These are phyloP conservation scores for Metacarcinus magister DNA, from an alignment of 2,888 invertebrate species.

Conservation along the genomic window DNA sequence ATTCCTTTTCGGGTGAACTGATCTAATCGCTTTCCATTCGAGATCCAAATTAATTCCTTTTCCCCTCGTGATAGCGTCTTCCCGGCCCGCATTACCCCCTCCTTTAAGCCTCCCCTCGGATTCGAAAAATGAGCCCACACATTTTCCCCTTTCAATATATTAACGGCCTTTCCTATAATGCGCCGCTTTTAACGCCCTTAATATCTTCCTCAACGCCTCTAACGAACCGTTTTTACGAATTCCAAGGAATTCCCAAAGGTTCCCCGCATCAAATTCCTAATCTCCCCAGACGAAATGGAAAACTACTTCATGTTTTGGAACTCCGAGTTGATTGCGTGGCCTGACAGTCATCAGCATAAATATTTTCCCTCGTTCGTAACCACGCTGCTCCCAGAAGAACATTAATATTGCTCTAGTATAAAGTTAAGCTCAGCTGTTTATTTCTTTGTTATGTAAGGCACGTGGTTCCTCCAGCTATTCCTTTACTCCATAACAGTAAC, in stretches of 20 bases:
- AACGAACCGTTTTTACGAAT: conserved; percentile 78
- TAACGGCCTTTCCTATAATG: conserved; percentile 75
- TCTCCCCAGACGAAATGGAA: conserved; percentile 81
- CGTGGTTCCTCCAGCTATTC: background rate
- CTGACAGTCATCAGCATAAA: conserved; percentile 82
- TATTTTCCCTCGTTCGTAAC: conserved; percentile 72
- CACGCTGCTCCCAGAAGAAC: conserved; percentile 42
- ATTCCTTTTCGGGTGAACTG: conserved; percentile 66
- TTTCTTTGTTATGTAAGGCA: conserved; percentile 36
- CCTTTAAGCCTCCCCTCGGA: conserved; percentile 72
- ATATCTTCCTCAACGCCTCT: conserved; percentile 75
- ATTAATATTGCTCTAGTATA: background rate
- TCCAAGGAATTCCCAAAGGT: conserved; percentile 63
- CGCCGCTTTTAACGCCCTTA: conserved; percentile 76
- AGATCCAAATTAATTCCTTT: conserved; percentile 73
- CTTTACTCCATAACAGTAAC: background rate
- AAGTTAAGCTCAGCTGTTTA: conserved; percentile 29
- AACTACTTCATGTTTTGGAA: conserved; percentile 82
- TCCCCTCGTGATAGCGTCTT: conserved; percentile 69
- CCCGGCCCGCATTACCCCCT: conserved; percentile 63
- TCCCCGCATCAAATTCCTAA: conserved; percentile 81
- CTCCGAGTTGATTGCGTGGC: conserved; percentile 79
- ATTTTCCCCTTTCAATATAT: conserved; percentile 79
- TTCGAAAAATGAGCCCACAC: conserved; percentile 74
- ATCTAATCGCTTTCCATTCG: conserved; percentile 76